Conservation (phyloP, 2,888 invertebrate species). For the Ornithoptera priamus region DNA sequence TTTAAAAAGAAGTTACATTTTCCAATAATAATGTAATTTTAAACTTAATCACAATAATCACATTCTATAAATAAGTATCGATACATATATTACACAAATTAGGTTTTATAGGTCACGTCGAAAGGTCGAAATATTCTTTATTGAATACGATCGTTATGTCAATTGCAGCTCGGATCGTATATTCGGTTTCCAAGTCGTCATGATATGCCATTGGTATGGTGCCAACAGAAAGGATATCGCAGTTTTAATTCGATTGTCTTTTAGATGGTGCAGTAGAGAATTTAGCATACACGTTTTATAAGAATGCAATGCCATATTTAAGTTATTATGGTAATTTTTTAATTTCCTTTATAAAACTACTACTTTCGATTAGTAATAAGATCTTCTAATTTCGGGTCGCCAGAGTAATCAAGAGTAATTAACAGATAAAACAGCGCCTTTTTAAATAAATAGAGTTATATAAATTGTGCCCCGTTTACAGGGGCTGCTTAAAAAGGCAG, state of each 20-base stretch:
- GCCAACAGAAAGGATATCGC: conserved; percentile 65
- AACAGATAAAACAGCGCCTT: neutral
- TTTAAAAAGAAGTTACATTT: conserved; percentile 56
- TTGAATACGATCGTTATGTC: conserved; percentile 60
- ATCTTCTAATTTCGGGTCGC: conserved; percentile 35
- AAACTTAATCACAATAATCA: conserved; percentile 10
- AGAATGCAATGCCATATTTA: neutral
- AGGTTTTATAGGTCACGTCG: conserved; percentile 20
- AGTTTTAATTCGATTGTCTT: conserved; percentile 68
- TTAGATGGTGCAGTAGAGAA: conserved; percentile 54
- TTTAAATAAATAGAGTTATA: conserved; percentile 21
- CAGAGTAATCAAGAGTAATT: conserved; percentile 1
- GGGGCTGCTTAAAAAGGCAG: conserved; percentile 10
- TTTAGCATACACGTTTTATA: neutral
- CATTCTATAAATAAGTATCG: conserved; percentile 9
- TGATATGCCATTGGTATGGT: conserved; percentile 64
- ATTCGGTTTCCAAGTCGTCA: conserved; percentile 59
- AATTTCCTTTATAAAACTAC: neutral
- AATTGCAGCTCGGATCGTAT: conserved; percentile 65
- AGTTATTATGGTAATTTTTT: neutral
- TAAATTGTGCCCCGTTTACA: conserved; percentile 18
- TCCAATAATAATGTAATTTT: conserved; percentile 12
- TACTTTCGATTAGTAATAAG: conserved; percentile 20
- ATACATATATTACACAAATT: conserved; percentile 7
- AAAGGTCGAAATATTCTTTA: conserved; percentile 36